Evolutionary conservation across 2,888 invertebrate genomes (phyloP).

Genomic region (Torymus texanus): DNA sequence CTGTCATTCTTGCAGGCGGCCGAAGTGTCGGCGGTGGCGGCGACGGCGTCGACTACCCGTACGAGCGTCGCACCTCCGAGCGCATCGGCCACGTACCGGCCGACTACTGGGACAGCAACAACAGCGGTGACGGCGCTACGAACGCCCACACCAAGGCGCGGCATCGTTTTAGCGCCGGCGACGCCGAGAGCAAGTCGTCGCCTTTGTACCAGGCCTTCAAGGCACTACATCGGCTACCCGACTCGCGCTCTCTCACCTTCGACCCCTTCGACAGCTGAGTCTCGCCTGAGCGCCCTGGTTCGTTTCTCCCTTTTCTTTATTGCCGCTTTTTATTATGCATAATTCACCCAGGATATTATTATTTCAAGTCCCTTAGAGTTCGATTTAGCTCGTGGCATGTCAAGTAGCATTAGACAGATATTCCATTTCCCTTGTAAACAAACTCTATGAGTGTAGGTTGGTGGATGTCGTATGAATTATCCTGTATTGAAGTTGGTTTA

Average conservation of each 20-base stretch:
- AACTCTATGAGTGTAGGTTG: too few species aligned
- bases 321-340: neutral
- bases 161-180: slow-evolving; percentile 83
- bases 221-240: slow-evolving; percentile 78
- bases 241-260: slow-evolving; percentile 81
- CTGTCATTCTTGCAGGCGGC: slow-evolving; percentile 38
- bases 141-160: slow-evolving; percentile 36
- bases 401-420: too few species aligned
- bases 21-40: neutral
- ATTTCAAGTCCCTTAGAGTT: too few species aligned
- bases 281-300: slow-evolving; percentile 37
- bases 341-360: too few species aligned
- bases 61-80: slow-evolving; percentile 46
- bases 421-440: too few species aligned
- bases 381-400: too few species aligned
- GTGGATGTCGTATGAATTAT: too few species aligned
- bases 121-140: neutral
- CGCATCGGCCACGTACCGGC: slow-evolving; percentile 1
- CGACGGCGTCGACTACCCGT: slow-evolving; percentile 24
- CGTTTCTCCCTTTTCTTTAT: neutral
- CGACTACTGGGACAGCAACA: slow-evolving; percentile 17
- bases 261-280: slow-evolving; percentile 76
- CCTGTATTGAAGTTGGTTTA: too few species aligned
- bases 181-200: slow-evolving; percentile 79
- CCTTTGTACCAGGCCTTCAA: slow-evolving; percentile 77